phyloP scores from a whole-genome alignment of 2,797 vertebrate genomes.

The Caiman crocodilus region DNA sequence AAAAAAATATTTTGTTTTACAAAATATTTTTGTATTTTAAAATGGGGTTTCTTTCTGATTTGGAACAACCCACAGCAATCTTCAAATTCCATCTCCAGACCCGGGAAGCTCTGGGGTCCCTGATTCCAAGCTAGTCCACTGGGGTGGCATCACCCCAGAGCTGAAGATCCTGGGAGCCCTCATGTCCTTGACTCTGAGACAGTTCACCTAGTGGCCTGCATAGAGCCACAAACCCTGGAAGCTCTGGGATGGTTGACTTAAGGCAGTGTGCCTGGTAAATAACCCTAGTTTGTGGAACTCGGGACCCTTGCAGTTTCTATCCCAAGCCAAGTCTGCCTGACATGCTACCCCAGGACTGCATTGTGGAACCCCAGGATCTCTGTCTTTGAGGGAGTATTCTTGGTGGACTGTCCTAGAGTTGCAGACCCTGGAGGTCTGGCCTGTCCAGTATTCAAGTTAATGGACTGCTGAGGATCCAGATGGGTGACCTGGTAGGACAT shows the following conservation, averaged over 20 bases:
- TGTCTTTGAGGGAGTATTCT: background rate
- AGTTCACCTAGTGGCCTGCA: background rate
- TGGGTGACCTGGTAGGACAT: background rate
- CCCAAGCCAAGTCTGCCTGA: no score
- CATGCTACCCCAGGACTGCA: no score
- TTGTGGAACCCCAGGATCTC: background rate
- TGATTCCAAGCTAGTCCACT: background rate
- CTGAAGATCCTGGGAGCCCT: background rate
- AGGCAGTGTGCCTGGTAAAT: no score
- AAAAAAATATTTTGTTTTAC: no score
- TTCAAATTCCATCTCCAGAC: background rate
- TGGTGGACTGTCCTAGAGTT: background rate
- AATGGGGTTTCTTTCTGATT: background rate
- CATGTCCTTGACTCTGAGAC: background rate
- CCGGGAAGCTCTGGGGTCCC: background rate
- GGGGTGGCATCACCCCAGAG: background rate
- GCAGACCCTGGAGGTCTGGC: fast-evolving
- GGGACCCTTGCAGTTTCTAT: no score
- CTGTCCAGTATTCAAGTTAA: background rate
- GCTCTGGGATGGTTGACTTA: background rate
- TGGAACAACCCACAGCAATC: background rate
- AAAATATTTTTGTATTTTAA: background rate
- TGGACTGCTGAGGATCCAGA: fast-evolving
- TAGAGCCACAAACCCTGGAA: background rate
- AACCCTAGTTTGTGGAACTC: no score